Conservation (phyloP, 2,113 vertebrate species). For the Dicentrarchus labrax region DNA sequence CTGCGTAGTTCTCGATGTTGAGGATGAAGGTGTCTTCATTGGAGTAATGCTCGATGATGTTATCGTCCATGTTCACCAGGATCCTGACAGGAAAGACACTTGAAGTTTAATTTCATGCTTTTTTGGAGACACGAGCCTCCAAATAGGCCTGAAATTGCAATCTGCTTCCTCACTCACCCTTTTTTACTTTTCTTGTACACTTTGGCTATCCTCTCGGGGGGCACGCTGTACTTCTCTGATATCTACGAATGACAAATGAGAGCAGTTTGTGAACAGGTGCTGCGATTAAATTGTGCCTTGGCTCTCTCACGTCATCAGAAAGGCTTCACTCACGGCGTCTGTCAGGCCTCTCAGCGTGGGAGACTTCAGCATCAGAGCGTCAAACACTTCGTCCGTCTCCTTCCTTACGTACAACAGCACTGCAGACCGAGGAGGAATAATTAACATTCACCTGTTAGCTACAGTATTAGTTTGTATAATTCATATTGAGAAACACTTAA, state of each 20-base stretch:
- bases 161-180: slow-evolving; percentile 87
- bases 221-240: slow-evolving; percentile 94
- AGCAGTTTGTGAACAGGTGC: slow-evolving; percentile 5
- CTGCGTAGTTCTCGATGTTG: slow-evolving; percentile 91
- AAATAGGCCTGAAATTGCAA: neutral
- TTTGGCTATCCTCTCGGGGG: slow-evolving; percentile 93
- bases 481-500: neutral
- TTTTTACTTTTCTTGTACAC: slow-evolving; percentile 99
- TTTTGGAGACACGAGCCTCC: no score
- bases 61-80: slow-evolving; percentile 98
- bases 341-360: slow-evolving; percentile 95
- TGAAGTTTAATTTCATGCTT: neutral
- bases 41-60: slow-evolving; percentile 98
- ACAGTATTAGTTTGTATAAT: neutral
- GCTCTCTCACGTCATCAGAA: neutral
- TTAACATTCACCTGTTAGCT: neutral
- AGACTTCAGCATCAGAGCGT: slow-evolving; percentile 96
- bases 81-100: slow-evolving; percentile 83
- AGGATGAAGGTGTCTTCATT: slow-evolving; percentile 98
- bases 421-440: slow-evolving; percentile 74
- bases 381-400: slow-evolving; percentile 96
- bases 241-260: slow-evolving; percentile 84
- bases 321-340: slow-evolving; percentile 92
- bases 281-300: neutral
- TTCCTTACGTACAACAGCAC: slow-evolving; percentile 97